These are phyloP conservation scores for Cryptomyrus ogoouensis DNA, from an alignment of 2,113 vertebrate genomes.

Conservation along the genomic window DNA sequence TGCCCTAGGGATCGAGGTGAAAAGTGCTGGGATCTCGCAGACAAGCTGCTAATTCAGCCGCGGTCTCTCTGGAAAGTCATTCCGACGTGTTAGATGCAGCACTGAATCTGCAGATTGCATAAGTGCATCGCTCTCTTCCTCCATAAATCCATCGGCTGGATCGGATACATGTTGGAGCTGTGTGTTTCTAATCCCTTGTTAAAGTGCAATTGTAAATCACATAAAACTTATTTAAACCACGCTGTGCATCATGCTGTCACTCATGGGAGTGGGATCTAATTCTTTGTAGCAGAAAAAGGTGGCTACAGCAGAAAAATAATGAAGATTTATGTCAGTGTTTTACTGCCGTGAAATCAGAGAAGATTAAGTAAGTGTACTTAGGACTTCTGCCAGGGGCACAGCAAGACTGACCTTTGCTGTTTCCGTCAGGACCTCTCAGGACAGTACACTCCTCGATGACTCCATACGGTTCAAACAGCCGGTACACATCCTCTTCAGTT, in stretches of 20 bases:
- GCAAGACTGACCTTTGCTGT: slow-evolving; percentile 87
- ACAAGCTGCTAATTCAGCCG: background rate
- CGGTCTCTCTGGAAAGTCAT: background rate
- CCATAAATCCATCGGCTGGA: background rate
- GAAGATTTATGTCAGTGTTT: slow-evolving; percentile 2
- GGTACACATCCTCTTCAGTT: slow-evolving; percentile 93
- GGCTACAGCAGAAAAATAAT: background rate
- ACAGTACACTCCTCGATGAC: slow-evolving; percentile 97
- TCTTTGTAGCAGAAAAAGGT: background rate
- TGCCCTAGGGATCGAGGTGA: background rate
- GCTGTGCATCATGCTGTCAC: background rate
- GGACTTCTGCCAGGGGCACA: background rate
- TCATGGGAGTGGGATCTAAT: background rate
- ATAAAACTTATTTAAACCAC: background rate
- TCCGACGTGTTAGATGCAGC: background rate
- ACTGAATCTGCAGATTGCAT: background rate
- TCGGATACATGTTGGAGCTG: background rate
- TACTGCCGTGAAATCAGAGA: background rate
- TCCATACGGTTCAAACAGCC: slow-evolving; percentile 94
- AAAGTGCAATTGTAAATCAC: background rate
- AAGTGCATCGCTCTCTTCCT: background rate
- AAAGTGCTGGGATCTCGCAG: background rate
- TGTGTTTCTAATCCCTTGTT: background rate
- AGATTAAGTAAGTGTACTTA: background rate
- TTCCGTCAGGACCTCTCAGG: slow-evolving; percentile 91